Conservation (phyloP, 2,113 vertebrate species). For the Eclectus roratus region DNA sequence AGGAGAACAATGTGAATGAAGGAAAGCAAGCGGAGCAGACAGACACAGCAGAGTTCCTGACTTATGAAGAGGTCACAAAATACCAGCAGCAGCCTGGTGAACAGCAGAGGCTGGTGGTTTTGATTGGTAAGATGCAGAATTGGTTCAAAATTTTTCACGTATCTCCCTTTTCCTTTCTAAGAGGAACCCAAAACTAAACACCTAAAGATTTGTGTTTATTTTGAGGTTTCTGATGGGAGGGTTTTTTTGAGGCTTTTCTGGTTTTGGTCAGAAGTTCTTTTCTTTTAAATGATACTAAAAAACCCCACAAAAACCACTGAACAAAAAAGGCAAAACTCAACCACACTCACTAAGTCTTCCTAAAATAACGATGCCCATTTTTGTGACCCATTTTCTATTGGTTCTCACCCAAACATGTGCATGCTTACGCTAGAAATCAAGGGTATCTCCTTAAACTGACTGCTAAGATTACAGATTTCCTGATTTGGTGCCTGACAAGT, state of each 20-base stretch:
- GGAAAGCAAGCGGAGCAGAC: conserved; percentile 56
- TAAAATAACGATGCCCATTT: background rate
- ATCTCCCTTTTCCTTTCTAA: background rate
- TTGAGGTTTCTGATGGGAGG: background rate
- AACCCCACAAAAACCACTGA: background rate
- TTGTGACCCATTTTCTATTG: background rate
- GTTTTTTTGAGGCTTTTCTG: background rate
- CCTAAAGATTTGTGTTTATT: background rate
- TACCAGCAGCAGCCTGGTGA: conserved; percentile 84
- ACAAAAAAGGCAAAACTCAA: background rate
- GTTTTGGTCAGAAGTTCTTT: background rate
- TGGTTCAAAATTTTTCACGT: accelerated
- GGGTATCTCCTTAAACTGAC: background rate
- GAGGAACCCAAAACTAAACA: background rate
- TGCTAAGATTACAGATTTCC: background rate
- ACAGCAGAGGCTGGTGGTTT: conserved; percentile 85
- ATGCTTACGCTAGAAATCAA: background rate
- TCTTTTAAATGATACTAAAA: background rate
- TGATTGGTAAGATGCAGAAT: conserved; percentile 80
- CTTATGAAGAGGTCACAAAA: conserved; percentile 89
- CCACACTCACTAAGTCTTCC: background rate
- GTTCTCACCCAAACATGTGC: background rate
- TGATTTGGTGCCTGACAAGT: background rate
- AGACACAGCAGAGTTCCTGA: conserved; percentile 76
- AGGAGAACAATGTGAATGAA: conserved; percentile 70